Conservation (phyloP, 2,888 invertebrate species). For the Glaucopsyche alexis region DNA sequence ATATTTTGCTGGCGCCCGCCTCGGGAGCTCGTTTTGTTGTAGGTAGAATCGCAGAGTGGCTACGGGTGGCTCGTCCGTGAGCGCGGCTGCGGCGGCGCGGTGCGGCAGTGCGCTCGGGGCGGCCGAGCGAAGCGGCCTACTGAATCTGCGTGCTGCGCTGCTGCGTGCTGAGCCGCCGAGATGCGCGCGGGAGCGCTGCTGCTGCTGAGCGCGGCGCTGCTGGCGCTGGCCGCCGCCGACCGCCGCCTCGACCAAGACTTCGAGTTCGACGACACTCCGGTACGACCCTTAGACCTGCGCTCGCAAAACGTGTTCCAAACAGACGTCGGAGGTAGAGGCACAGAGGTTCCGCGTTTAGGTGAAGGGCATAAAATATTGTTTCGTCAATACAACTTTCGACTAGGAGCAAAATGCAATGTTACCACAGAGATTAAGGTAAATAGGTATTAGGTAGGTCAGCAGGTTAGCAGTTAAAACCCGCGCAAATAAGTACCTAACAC, state of each 20-base stretch:
- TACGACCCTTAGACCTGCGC: constrained; percentile 45
- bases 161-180: constrained; percentile 21
- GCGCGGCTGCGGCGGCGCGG: constrained; percentile 22
- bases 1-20: constrained; percentile 27
- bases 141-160: constrained; percentile 28
- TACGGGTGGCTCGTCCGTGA: neutral
- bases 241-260: constrained; percentile 63
- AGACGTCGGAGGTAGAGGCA: neutral
- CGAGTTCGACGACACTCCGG: constrained; percentile 71
- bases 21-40: constrained; percentile 27
- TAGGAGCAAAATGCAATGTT: neutral
- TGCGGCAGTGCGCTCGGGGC: constrained; percentile 33
- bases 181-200: constrained; percentile 41
- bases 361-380: constrained; percentile 16
- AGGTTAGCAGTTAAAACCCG: neutral
- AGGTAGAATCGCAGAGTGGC: neutral
- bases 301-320: neutral
- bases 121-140: constrained; percentile 35
- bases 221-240: constrained; percentile 48
- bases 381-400: neutral
- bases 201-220: constrained; percentile 47
- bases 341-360: neutral
- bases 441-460: neutral
- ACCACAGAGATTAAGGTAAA: neutral
- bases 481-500: neutral